Conservation (phyloP, 1,140 invertebrate species). For the Diploscapter pachys region DNA sequence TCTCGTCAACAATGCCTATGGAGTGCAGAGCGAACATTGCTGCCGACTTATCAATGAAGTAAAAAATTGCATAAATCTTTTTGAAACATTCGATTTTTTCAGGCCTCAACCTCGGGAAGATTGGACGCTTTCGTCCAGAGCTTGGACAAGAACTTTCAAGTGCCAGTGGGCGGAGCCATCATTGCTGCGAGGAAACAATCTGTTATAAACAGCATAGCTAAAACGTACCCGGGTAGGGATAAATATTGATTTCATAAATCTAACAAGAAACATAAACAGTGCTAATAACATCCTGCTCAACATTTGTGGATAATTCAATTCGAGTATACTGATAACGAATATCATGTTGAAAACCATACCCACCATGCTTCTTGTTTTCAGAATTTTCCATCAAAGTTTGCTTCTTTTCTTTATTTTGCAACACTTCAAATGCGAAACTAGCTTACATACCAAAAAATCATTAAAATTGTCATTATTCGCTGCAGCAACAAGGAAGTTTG, state of each 20-base stretch:
- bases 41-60: slow-evolving; percentile 69
- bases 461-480: neutral
- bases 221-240: slow-evolving; percentile 37
- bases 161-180: slow-evolving; percentile 80
- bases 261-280: neutral
- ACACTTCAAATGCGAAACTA: no score
- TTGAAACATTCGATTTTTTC: neutral
- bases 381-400: no score
- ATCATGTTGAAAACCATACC: no score
- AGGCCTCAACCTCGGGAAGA: slow-evolving; percentile 62
- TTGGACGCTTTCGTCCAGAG: slow-evolving; percentile 80
- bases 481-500: no score
- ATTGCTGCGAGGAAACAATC: slow-evolving; percentile 33
- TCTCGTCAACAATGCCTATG: slow-evolving; percentile 84
- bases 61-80: no score
- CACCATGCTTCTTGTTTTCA: no score
- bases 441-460: no score
- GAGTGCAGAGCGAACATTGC: slow-evolving; percentile 73
- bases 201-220: slow-evolving; percentile 29
- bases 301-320: no score
- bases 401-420: no score
- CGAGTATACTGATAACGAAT: no score
- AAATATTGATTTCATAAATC: neutral
- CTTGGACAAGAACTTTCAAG: slow-evolving; percentile 80
- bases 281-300: neutral